phyloP scores from a whole-genome alignment of 2,797 vertebrate genomes.

The Glyptemys insculpta region DNA sequence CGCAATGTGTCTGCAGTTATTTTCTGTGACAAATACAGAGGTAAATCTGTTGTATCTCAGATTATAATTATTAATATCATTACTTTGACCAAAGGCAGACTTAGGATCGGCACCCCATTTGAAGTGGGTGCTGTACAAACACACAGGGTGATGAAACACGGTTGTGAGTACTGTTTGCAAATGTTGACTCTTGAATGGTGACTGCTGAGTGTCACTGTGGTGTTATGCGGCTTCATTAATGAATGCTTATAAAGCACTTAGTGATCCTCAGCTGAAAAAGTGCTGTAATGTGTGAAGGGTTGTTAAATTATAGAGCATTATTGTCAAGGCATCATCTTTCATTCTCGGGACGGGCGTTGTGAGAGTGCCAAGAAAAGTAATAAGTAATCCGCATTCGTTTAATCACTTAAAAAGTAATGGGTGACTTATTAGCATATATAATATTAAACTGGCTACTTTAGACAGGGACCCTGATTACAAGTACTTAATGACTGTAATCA shows the following conservation, averaged over 20 bases:
- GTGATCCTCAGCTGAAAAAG: slow-evolving; percentile 69
- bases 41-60: background rate
- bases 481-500: slow-evolving; percentile 71
- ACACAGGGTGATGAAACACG: rapidly evolving
- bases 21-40: background rate
- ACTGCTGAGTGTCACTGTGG: background rate
- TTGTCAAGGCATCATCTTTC: slow-evolving; percentile 74
- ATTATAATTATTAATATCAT: background rate
- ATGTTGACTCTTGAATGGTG: background rate
- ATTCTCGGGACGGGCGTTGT: slow-evolving; percentile 62
- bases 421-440: slow-evolving; percentile 61
- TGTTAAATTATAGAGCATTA: slow-evolving; percentile 70
- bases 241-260: slow-evolving; percentile 59
- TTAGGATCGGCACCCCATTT: background rate
- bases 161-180: background rate
- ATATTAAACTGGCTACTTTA: slow-evolving; percentile 54
- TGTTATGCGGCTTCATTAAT: slow-evolving; percentile 18
- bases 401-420: slow-evolving; percentile 68
- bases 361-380: slow-evolving; percentile 71
- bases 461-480: slow-evolving; percentile 50
- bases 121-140: background rate
- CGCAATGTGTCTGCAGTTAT: slow-evolving; percentile 22
- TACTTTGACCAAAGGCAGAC: background rate
- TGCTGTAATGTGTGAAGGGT: slow-evolving; percentile 67
- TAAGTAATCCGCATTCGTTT: slow-evolving; percentile 74